Conservation (phyloP, 1,140 invertebrate species). For the Agrypnia vestita region DNA sequence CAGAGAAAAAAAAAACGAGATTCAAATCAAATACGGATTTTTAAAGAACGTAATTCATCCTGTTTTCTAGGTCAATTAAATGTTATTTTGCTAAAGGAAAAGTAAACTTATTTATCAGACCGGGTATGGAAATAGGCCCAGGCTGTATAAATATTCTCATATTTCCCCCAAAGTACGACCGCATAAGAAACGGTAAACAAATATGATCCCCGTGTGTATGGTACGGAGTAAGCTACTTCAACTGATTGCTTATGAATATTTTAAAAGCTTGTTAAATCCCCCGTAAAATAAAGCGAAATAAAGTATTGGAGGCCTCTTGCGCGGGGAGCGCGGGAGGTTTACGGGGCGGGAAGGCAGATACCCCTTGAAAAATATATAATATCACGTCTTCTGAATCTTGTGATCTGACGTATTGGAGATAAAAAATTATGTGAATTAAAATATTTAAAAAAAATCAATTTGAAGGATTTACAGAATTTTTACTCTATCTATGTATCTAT, state of each 20-base stretch:
- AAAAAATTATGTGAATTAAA: no score
- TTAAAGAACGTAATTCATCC: no score
- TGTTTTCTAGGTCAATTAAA: no score
- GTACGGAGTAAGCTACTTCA: conserved; percentile 54
- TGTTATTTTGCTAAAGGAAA: background rate
- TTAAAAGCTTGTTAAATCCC: conserved; percentile 54
- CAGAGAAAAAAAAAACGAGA: no score
- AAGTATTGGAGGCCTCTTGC: conserved; percentile 42
- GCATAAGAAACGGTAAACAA: conserved; percentile 52
- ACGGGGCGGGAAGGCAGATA: no score
- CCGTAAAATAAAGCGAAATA: conserved; percentile 51
- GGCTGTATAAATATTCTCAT: background rate
- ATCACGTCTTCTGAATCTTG: no score
- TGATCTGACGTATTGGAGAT: no score
- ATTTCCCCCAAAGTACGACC: conserved; percentile 23
- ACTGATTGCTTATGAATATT: conserved; percentile 60
- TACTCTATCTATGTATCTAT: no score
- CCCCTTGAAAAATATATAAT: no score
- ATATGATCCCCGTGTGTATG: conserved; percentile 43
- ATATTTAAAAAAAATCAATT: no score
- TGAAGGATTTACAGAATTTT: no score
- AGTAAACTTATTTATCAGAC: background rate
- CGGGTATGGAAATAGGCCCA: background rate
- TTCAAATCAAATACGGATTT: no score
- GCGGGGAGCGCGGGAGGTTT: background rate